Percentiles rank a stretch among this genome's conserved stretches.
phyloP scores from a whole-genome alignment of 2,888 invertebrate genomes.

The Perdita meconis region DNA sequence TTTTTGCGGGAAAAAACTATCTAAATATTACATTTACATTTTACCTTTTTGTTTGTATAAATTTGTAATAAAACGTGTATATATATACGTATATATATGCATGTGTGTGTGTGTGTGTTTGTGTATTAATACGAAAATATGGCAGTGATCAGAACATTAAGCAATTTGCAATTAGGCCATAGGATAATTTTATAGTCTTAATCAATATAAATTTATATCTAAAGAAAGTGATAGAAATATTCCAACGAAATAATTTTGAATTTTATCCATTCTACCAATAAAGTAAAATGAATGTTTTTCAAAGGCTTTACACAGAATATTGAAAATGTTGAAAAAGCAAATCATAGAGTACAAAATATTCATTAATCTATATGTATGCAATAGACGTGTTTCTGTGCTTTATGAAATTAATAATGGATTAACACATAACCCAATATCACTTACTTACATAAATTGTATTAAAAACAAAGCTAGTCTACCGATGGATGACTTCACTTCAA shows the following conservation, averaged over 20 bases:
- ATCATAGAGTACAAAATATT: conserved; percentile 4
- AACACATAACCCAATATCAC: conserved; percentile 26
- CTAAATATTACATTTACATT: conserved; percentile 3
- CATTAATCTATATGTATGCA: conserved; percentile 28
- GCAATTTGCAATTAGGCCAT: conserved; percentile 36
- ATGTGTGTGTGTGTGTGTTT: no score
- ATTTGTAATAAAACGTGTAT: conserved; percentile 41
- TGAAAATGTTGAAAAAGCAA: conserved; percentile 12
- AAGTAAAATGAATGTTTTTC: conserved; percentile 1
- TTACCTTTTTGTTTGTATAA: conserved; percentile 30
- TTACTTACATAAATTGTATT: conserved; percentile 21
- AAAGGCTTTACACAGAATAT: neutral
- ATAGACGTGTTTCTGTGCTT: conserved; percentile 43
- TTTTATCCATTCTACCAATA: neutral
- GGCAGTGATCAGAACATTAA: conserved; percentile 52
- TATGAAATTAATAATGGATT: conserved; percentile 26
- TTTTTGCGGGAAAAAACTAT: conserved; percentile 35
- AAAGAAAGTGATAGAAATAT: conserved; percentile 17
- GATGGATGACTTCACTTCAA: conserved; percentile 19
- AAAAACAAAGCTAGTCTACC: conserved; percentile 29
- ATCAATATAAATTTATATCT: no score
- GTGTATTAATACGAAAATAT: conserved; percentile 45
- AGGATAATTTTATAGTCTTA: conserved; percentile 22
- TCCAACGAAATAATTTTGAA: conserved; percentile 18
- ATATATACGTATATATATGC: conserved; percentile 8